These are phyloP conservation scores for Timema cristinae DNA, from an alignment of 2,888 invertebrate genomes.

Conservation along the genomic window DNA sequence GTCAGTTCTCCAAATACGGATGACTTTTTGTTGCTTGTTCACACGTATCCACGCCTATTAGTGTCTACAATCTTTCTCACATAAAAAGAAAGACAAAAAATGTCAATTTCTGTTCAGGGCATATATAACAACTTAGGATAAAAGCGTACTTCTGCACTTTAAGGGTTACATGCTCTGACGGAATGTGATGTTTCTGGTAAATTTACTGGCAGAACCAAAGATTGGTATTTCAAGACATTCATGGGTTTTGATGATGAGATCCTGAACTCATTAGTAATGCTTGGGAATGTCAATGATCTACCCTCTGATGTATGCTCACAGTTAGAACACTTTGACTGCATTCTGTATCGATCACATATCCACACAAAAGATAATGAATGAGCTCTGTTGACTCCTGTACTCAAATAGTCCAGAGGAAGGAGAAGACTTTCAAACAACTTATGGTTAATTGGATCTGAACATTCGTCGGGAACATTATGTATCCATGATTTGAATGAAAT, in stretches of 20 bases:
- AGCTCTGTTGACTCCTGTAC: background rate
- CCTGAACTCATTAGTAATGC: background rate
- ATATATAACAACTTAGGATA: background rate
- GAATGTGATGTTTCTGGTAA: background rate
- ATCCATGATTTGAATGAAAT: background rate
- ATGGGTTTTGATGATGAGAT: background rate
- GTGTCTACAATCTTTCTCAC: background rate
- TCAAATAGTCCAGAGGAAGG: background rate
- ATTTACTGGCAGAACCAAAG: background rate
- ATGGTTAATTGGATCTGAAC: background rate
- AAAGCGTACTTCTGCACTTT: background rate
- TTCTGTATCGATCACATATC: background rate
- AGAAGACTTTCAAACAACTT: background rate
- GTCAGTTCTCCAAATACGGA: background rate
- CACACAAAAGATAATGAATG: background rate
- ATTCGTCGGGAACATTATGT: background rate
- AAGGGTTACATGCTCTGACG: background rate
- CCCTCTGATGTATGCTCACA: background rate
- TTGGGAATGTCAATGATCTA: conserved; percentile 1
- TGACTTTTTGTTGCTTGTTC: background rate
- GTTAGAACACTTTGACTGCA: background rate
- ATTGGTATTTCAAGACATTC: background rate
- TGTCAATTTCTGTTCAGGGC: background rate
- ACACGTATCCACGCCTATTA: background rate
- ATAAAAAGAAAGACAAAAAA: background rate